Conservation (phyloP, 1,140 invertebrate species). For the Trachymyrmex septentrionalis region DNA sequence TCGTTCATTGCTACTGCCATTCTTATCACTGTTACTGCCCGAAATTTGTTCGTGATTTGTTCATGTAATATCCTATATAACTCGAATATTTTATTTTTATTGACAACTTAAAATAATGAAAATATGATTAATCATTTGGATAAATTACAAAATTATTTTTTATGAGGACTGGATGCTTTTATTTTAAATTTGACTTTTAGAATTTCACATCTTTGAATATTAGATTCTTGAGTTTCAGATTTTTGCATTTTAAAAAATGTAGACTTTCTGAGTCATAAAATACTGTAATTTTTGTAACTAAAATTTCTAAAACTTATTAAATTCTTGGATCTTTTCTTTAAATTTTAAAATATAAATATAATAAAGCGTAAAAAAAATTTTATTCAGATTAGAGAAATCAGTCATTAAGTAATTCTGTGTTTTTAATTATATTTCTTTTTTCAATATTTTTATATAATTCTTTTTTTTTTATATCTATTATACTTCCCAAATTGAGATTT, state of each 20-base stretch:
- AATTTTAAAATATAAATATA: constrained; percentile 7
- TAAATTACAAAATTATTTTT: background rate
- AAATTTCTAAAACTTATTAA: constrained; percentile 1
- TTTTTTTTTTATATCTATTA: background rate
- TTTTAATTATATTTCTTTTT: constrained; percentile 18
- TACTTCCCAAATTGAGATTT: constrained; percentile 1
- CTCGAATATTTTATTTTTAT: constrained; percentile 20
- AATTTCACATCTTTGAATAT: background rate
- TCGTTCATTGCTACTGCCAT: background rate
- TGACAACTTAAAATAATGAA: constrained; percentile 7
- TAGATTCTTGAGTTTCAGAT: background rate
- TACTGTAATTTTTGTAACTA: background rate
- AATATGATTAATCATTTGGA: background rate
- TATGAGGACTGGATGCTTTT: background rate
- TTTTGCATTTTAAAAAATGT: background rate
- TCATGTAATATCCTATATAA: constrained; percentile 19
- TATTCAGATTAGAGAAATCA: background rate
- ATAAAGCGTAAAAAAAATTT: too few relatives aligned
- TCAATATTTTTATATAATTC: background rate
- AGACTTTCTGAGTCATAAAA: background rate
- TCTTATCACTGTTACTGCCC: background rate
- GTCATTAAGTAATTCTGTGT: constrained; percentile 1
- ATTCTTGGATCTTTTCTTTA: background rate
- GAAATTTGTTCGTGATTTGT: constrained; percentile 47
- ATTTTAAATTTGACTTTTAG: background rate